Percentiles rank a stretch among this genome's conserved stretches.
Conservation (phyloP, 2,888 invertebrate species). For the Polydrusus cervinus region DNA sequence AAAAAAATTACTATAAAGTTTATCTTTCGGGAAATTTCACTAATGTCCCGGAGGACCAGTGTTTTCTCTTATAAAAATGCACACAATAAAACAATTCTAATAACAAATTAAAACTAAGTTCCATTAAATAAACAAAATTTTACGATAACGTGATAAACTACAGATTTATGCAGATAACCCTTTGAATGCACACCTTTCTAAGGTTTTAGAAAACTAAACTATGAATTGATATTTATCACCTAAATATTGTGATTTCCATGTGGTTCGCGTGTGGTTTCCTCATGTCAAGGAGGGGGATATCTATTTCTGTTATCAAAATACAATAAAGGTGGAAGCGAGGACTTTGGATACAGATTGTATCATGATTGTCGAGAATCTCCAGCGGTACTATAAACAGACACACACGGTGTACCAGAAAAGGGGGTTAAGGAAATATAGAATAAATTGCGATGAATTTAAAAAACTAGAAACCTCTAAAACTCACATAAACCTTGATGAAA, state of each 20-base stretch:
- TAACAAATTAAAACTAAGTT: constrained; percentile 9
- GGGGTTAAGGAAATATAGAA: no score
- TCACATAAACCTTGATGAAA: no score
- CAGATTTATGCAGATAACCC: neutral
- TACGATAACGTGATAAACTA: neutral
- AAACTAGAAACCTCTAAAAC: no score
- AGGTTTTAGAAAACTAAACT: constrained; percentile 18
- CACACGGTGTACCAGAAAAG: no score
- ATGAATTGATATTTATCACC: neutral
- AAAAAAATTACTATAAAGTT: neutral
- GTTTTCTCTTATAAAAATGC: constrained; percentile 2
- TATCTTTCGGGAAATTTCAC: constrained; percentile 10
- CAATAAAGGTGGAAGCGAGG: neutral
- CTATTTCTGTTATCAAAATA: constrained; percentile 36
- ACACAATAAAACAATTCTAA: neutral
- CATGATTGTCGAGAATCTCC: neutral
- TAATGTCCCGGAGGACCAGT: constrained; percentile 19
- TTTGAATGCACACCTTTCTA: constrained; percentile 9
- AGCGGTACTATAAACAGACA: no score
- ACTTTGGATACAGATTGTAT: neutral
- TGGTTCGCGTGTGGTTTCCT: constrained; percentile 12
- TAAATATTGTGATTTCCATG: constrained; percentile 32
- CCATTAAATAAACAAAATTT: constrained; percentile 20
- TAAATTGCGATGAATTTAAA: no score
- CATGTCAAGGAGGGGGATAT: constrained; percentile 25